Percentiles rank a stretch among this genome's conserved stretches.
Conservation (phyloP, 2,797 vertebrate species). For the Coccyzus lansbergi region DNA sequence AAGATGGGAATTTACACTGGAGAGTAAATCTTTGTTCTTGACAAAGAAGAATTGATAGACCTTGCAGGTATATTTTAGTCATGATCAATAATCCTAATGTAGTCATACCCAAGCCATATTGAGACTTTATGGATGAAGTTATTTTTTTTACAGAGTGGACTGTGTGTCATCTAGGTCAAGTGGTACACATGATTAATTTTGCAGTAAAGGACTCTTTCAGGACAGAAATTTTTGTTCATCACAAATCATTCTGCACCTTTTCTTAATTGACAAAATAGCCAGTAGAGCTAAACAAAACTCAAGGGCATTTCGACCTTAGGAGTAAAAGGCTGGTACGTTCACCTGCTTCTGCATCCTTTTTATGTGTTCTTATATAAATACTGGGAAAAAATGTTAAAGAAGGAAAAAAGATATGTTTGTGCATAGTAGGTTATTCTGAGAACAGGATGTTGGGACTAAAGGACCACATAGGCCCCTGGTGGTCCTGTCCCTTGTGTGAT, state of each 20-base stretch:
- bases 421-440: not conserved
- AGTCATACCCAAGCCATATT: not conserved
- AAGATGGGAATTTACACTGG: constrained; percentile 35
- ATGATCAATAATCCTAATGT: not conserved
- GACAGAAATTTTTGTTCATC: not conserved
- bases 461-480: not conserved
- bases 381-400: not conserved
- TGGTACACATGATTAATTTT: not conserved
- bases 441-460: not conserved
- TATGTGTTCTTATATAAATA: not conserved
- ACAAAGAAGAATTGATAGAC: constrained; percentile 1
- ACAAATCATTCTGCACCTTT: not conserved
- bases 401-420: not conserved
- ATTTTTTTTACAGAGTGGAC: not conserved
- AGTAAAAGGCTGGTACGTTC: not conserved
- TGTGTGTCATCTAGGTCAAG: not conserved
- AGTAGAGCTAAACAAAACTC: not conserved
- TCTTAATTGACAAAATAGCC: not conserved
- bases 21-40: constrained; percentile 8
- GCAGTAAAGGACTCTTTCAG: not conserved
- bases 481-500: not conserved
- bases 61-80: not conserved
- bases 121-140: not conserved
- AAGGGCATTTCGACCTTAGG: not conserved
- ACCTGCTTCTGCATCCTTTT: not conserved